Evolutionary conservation across 2,797 vertebrate species (phyloP), one percentile per base, ranked within the genome.

Genomic region (Clangula hyemalis): DNA sequence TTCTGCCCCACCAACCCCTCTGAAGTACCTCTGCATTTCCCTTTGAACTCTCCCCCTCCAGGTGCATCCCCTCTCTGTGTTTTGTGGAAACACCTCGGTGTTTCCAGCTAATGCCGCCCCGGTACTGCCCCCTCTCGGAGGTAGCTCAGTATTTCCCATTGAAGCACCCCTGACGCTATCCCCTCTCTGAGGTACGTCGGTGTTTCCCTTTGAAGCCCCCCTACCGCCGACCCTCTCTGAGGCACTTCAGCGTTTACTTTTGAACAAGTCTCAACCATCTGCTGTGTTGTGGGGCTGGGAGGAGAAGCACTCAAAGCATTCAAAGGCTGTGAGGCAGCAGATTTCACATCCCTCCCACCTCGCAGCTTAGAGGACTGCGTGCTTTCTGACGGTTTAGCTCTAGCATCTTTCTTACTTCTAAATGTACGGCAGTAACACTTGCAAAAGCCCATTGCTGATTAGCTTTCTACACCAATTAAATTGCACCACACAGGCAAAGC

Each of bases 101-200:
- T 32, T 51, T 34, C 6, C 32, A 1, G 3, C 21, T 21, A 54
- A 24, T 14, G 24, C 7, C 17, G 2, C 24, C 17, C 27, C 1
- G 5, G 30, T 2, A 41, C 57, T 5, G 5, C 7, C 8, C 8
- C 38, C 5, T 4, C 56, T 27, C 28, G 17, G 20, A 62, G 36
- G 43, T 10, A 32, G 27, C 49, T n/a, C 58, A 16, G 17, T 6
- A 5, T 19, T 69, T 34, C 62, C 43, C 4, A 1, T 4, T 8
- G 2, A 56, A 39, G 7, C 12, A 10, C n/a, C 15, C 18, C 8
- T 45, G 2, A 34, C 1, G 14, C 60, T 10, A 10, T 13, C 1
- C 54, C 54, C 54, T 56, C 28, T 30, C 54, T 32, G 54, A 56
- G 54, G 54, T 32, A 32, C 54, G 6, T 19, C 54, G 8, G 30